These are phyloP conservation scores for Agonum fuliginosum DNA, from an alignment of 2,888 invertebrate genomes.

Conservation along the genomic window DNA sequence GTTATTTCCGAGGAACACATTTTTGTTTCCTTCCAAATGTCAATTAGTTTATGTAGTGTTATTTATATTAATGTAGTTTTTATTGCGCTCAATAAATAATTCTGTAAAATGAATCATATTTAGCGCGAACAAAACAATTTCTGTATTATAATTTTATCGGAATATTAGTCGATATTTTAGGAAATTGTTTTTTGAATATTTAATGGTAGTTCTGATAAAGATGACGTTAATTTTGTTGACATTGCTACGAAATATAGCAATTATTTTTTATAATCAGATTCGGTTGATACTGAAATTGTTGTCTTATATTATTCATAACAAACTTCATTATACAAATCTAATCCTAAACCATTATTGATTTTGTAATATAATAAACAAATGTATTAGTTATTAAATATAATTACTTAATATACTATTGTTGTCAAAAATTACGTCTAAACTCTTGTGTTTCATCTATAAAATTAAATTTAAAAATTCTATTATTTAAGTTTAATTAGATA, in stretches of 20 bases:
- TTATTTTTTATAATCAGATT: background rate
- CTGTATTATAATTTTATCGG: background rate
- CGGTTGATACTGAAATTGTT: background rate
- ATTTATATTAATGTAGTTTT: conserved; percentile 19
- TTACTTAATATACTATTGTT: no score
- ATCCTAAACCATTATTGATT: no score
- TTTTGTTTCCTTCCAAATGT: background rate
- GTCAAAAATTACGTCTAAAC: no score
- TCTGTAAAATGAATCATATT: conserved; percentile 1
- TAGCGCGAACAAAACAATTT: conserved; percentile 9
- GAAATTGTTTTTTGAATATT: conserved; percentile 25
- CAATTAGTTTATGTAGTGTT: conserved; percentile 32
- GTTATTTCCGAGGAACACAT: conserved; percentile 13
- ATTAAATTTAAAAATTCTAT: no score
- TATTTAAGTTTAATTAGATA: no score
- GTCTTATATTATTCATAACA: background rate
- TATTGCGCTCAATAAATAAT: conserved; percentile 8
- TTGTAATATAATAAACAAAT: no score
- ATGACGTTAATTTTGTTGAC: background rate
- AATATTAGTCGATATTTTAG: conserved; percentile 19
- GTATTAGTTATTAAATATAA: no score
- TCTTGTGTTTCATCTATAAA: no score
- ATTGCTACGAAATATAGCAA: background rate
- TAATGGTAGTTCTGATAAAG: background rate
- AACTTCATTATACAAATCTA: no score